A percentile compares a stretch with the other conserved stretches of the same genome.
phyloP scores from a whole-genome alignment of 2,797 vertebrate species.

The Adrianichthys oophorus region DNA sequence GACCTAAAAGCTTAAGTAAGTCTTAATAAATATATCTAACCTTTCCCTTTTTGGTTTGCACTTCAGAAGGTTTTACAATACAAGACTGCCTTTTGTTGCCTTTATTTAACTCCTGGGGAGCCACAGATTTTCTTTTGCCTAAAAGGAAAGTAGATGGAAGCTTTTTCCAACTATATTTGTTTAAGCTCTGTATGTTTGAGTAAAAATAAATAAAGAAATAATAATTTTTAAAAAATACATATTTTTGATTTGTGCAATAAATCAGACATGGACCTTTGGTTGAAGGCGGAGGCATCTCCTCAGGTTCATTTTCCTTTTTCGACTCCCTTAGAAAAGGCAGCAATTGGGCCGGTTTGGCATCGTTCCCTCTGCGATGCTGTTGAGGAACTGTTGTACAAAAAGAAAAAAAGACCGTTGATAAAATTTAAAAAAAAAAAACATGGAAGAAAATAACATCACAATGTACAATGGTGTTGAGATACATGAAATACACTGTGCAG shows the following conservation, averaged over 20 bases:
- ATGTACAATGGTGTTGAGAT: too few species aligned
- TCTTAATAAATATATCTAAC: slow-evolving; percentile 51
- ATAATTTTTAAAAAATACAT: too few species aligned
- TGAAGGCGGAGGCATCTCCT: slow-evolving; percentile 20
- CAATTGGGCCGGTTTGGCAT: slow-evolving; percentile 7
- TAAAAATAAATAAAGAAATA: too few species aligned
- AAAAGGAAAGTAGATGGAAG: background rate
- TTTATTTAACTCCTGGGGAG: slow-evolving; percentile 83
- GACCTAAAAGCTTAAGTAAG: background rate
- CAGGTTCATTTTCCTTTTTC: slow-evolving; percentile 54
- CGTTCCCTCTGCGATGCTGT: slow-evolving; percentile 35
- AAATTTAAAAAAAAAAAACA: background rate
- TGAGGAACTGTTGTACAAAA: slow-evolving; percentile 27
- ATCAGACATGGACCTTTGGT: slow-evolving; percentile 34
- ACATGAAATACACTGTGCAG: background rate
- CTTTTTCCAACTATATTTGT: too few species aligned
- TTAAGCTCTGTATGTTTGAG: too few species aligned
- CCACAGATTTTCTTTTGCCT: slow-evolving; percentile 84
- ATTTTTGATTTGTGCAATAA: too few species aligned
- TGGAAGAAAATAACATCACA: background rate
- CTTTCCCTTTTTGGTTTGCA: slow-evolving; percentile 84
- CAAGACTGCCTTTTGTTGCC: slow-evolving; percentile 85
- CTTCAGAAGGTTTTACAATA: slow-evolving; percentile 79
- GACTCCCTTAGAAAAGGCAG: slow-evolving; percentile 25
- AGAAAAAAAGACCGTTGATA: background rate